Percentiles rank a stretch among this genome's conserved stretches.
Evolutionary conservation across 2,113 vertebrate species (phyloP).

Genomic region (Leptobrachium leishanense): DNA sequence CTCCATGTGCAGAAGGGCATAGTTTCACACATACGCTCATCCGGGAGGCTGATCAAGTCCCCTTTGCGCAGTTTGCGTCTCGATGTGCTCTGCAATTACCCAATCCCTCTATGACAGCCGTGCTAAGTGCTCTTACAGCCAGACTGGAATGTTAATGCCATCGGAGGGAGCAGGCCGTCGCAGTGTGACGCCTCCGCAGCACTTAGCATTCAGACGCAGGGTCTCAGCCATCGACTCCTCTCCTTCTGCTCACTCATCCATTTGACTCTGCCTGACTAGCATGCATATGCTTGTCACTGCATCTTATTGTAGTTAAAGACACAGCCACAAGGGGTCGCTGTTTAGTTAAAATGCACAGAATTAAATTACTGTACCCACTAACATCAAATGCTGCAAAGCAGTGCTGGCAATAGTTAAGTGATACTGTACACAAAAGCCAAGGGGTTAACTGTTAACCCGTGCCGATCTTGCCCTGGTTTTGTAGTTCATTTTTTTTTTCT

Average conservation of each 20-base stretch:
- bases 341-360: background rate
- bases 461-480: no score
- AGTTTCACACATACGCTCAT: slow-evolving; percentile 7
- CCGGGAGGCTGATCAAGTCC: background rate
- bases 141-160: slow-evolving; percentile 46
- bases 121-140: slow-evolving; percentile 29
- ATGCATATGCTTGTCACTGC: slow-evolving; percentile 30
- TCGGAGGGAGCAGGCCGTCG: slow-evolving; percentile 24
- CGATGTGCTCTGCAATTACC: slow-evolving; percentile 26
- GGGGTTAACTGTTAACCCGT: no score
- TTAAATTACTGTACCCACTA: no score
- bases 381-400: no score
- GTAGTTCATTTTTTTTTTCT: no score
- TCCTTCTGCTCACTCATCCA: slow-evolving; percentile 32
- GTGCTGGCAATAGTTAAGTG: no score
- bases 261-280: slow-evolving; percentile 27
- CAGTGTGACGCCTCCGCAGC: slow-evolving; percentile 44
- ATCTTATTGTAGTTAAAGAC: background rate
- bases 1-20: slow-evolving; percentile 16
- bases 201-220: slow-evolving; percentile 37
- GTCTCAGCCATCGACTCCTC: slow-evolving; percentile 32
- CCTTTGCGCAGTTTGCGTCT: background rate
- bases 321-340: background rate
- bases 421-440: no score
- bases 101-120: slow-evolving; percentile 32